Base-by-base conservation (phyloP, 2,113 vertebrate genomes). In the Labeo rohita region DNA sequence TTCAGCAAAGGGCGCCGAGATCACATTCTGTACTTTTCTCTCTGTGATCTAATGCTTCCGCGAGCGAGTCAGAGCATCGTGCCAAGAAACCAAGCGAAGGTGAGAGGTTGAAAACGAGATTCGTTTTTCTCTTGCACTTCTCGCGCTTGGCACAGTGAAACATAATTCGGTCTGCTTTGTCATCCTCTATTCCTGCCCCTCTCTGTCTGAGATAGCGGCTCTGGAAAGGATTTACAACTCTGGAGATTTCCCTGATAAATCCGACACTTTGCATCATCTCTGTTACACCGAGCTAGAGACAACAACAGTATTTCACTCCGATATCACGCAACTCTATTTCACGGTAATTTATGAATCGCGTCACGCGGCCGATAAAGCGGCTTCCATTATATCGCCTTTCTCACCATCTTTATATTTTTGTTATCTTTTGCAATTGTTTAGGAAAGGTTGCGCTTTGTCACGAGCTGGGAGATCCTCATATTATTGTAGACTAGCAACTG, bases 11-110 rank as follows among this genome's bases (percentile, higher is more conserved):
- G 61, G 45, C 1, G 2, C 63, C 1, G 45, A 70, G 63, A 70
- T 82, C 80, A 82, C 80, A 82, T 70, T 82, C 65, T 82, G 80
- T 82, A 82, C 63, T 82, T 82, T 82, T 70, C 63, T 52, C 47
- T 21, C 28, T 52, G 65, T 82, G 80, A 82, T 82, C 80, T 82
- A 82, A 70, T 50, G 80, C 80, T 52, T 36, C 61, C 45, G 80
- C 63, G 15, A 82, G 47, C 49, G 10, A 82, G 65, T 66, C 63
- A 70, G 80, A 66, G 80, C 47, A 34, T 34, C 11, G 28, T 70
- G 65, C 80, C 80, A 82, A 70, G 80, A 82, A 82, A 82, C 63
- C 80, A 70, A 82, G 63, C n/a, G 12, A 77, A 61, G 76, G 61
- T 80, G 76, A 85, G 61, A 85, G 74, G 61, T 54, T 85, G 61